Evolutionary conservation across 2,888 invertebrate species (phyloP).

Genomic region (Spatulosminthurus flaviceps): DNA sequence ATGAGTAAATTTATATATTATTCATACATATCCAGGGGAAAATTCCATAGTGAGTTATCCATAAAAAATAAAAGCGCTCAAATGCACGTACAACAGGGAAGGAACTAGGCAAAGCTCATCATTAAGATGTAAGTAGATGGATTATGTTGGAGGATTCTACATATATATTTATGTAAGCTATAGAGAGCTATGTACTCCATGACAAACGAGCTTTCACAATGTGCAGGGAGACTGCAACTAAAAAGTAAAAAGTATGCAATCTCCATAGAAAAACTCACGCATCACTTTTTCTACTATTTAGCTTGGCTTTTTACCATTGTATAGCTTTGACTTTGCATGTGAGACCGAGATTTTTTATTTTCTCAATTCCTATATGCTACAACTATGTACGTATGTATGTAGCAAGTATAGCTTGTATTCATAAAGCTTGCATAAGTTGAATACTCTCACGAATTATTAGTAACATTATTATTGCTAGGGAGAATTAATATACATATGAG

Average conservation of each 20-base stretch:
- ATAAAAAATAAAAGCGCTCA: background rate
- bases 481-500: background rate
- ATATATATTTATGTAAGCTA: too few relatives aligned
- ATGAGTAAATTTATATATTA: background rate
- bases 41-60: background rate
- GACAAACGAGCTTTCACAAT: too few relatives aligned
- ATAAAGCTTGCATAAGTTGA: too few relatives aligned
- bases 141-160: too few relatives aligned
- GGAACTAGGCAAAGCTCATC: too few relatives aligned
- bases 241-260: background rate
- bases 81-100: too few relatives aligned
- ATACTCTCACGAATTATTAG: conserved; percentile 13
- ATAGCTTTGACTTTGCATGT: conserved; percentile 3
- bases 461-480: background rate
- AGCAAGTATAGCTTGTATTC: too few relatives aligned
- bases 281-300: conserved; percentile 9
- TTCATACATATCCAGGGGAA: background rate
- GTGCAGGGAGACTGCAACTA: background rate
- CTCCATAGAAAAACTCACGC: background rate
- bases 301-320: too few relatives aligned
- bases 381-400: too few relatives aligned
- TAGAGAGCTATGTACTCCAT: too few relatives aligned
- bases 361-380: background rate
- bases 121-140: too few relatives aligned
- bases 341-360: conserved; percentile 1